phyloP scores from a whole-genome alignment of 2,888 invertebrate species.

The Idaea dimidiata region DNA sequence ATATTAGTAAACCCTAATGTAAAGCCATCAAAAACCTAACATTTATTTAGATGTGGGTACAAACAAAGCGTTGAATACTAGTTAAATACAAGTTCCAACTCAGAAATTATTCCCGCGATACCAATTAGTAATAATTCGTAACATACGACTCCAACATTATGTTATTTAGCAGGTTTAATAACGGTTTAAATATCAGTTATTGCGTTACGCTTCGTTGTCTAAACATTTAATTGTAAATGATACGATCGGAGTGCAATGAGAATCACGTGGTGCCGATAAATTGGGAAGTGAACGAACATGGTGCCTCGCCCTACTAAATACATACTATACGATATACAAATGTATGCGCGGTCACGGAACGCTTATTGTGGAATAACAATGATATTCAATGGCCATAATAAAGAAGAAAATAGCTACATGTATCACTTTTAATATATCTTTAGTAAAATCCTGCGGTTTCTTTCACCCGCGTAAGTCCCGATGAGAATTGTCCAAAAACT shows the following conservation, averaged over 20 bases:
- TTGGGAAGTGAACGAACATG: background rate
- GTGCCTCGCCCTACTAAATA: conserved; percentile 38
- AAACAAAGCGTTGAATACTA: background rate
- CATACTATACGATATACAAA: conserved; percentile 27
- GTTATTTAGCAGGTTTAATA: background rate
- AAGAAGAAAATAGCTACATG: background rate
- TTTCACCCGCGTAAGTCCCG: too few relatives aligned
- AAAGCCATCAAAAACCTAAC: too few relatives aligned
- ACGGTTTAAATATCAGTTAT: background rate
- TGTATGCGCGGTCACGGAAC: conserved; percentile 60
- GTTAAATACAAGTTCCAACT: background rate
- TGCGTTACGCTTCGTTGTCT: background rate
- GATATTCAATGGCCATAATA: background rate
- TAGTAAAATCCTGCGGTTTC: too few relatives aligned
- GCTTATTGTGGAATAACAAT: conserved; percentile 46
- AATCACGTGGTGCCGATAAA: background rate
- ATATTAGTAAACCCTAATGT: too few relatives aligned
- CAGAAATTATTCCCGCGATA: background rate
- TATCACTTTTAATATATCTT: too few relatives aligned
- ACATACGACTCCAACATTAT: background rate
- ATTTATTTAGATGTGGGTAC: too few relatives aligned
- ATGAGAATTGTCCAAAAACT: too few relatives aligned
- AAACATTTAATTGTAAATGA: background rate
- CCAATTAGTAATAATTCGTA: background rate
- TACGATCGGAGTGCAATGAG: background rate